Conservation (phyloP, 2,113 vertebrate species). For the Marmota flaviventris region DNA sequence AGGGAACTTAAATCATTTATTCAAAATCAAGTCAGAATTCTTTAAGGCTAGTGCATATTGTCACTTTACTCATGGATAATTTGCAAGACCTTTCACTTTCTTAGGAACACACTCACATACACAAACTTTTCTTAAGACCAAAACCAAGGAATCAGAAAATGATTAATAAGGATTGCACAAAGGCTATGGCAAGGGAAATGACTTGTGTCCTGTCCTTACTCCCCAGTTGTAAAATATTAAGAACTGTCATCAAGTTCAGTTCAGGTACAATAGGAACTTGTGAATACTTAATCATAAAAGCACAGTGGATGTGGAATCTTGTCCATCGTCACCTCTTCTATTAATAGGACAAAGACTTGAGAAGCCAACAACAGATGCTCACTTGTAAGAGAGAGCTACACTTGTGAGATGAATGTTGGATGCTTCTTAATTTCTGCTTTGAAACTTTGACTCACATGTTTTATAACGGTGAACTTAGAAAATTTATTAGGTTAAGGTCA, state of each 20-base stretch:
- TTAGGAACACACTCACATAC: conserved; percentile 15
- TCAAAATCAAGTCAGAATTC: neutral
- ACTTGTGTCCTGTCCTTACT: neutral
- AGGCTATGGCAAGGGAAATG: neutral
- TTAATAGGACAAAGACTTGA: conserved; percentile 71
- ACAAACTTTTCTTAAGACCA: conserved; percentile 55
- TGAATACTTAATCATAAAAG: conserved; percentile 46
- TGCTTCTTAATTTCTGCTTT: conserved; percentile 55
- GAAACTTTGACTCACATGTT: conserved; percentile 59
- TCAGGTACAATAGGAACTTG: neutral
- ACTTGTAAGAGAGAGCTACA: conserved; percentile 53
- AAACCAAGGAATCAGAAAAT: conserved; percentile 57
- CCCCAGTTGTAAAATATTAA: neutral
- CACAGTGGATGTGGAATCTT: conserved; percentile 29
- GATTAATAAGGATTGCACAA: neutral
- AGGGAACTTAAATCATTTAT: conserved; percentile 34
- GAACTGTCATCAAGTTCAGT: neutral
- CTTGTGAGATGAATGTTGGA: conserved; percentile 12
- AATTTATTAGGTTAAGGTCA: conserved; percentile 61
- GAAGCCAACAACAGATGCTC: conserved; percentile 70
- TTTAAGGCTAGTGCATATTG: neutral
- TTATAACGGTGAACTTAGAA: conserved; percentile 44
- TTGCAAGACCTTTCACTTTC: conserved; percentile 40
- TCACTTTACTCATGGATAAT: conserved; percentile 39
- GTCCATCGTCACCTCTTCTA: conserved; percentile 52